These are phyloP conservation scores for Poeciliopsis turrubarensis DNA, from an alignment of 2,113 vertebrate genomes.

Conservation along the genomic window DNA sequence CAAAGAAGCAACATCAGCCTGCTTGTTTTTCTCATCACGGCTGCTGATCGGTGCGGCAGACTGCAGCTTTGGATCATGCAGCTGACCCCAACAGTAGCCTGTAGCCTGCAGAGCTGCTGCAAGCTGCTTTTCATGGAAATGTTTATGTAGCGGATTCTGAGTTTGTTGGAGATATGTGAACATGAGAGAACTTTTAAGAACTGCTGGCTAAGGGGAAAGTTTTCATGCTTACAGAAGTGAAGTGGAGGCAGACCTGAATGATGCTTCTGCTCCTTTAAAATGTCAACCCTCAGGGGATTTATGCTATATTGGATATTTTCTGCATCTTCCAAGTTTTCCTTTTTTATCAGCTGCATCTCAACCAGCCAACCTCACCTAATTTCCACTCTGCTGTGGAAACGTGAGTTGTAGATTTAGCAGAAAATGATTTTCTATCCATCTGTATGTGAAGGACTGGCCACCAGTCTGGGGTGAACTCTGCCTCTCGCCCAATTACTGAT, in stretches of 20 bases:
- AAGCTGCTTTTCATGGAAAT: neutral
- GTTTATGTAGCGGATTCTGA: neutral
- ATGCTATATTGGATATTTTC: neutral
- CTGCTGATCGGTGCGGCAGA: neutral
- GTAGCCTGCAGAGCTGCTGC: neutral
- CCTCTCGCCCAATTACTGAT: no score
- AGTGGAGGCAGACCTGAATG: neutral
- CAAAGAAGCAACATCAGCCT: neutral
- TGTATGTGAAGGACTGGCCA: no score
- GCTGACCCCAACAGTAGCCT: neutral
- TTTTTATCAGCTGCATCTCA: neutral
- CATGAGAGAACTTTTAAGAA: neutral
- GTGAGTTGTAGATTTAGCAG: no score
- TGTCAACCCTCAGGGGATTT: neutral
- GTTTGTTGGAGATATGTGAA: neutral
- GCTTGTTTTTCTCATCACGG: neutral
- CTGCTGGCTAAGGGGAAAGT: neutral
- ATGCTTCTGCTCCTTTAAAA: neutral
- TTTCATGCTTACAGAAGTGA: neutral
- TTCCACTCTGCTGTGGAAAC: neutral
- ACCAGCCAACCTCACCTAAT: neutral
- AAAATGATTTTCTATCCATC: neutral
- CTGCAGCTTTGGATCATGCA: slow-evolving; percentile 12
- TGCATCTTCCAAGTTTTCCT: neutral
- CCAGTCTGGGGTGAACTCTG: no score